These are phyloP conservation scores for Microplitis mediator DNA, from an alignment of 1,140 invertebrate genomes.

Conservation along the genomic window DNA sequence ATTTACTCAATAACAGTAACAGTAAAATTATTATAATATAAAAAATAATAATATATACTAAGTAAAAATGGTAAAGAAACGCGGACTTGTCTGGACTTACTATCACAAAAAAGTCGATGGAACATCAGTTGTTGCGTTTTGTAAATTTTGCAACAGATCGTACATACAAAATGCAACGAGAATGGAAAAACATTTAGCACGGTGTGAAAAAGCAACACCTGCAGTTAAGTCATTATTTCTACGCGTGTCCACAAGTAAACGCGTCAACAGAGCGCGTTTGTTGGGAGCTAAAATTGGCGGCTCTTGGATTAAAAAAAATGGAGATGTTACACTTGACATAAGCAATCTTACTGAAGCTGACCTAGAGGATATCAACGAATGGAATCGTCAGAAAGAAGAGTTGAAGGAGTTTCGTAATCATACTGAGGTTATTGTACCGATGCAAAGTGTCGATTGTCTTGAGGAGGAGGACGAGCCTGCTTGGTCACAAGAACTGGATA, in stretches of 20 bases:
- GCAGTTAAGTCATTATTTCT: slow-evolving; percentile 47
- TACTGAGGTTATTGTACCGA: slow-evolving; percentile 1
- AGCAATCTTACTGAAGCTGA: slow-evolving; percentile 32
- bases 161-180: slow-evolving; percentile 54
- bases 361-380: slow-evolving; percentile 40
- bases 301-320: slow-evolving; percentile 40
- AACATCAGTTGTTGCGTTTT: slow-evolving; percentile 50
- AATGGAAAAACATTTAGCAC: slow-evolving; percentile 50
- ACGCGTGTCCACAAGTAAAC: slow-evolving; percentile 44
- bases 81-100: slow-evolving; percentile 52
- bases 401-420: neutral
- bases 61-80: slow-evolving; percentile 50
- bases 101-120: slow-evolving; percentile 52
- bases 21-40: neutral
- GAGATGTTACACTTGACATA: slow-evolving; percentile 24
- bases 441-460: slow-evolving; percentile 28
- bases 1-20: too few relatives aligned
- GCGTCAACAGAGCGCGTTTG: slow-evolving; percentile 40
- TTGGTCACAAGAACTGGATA: slow-evolving; percentile 4
- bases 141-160: slow-evolving; percentile 52
- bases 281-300: slow-evolving; percentile 38
- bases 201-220: slow-evolving; percentile 48
- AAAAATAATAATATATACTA: neutral
- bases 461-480: slow-evolving; percentile 24
- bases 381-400: slow-evolving; percentile 37